phyloP scores from a whole-genome alignment of 2,888 invertebrate genomes.

The Idaea dimidiata region DNA sequence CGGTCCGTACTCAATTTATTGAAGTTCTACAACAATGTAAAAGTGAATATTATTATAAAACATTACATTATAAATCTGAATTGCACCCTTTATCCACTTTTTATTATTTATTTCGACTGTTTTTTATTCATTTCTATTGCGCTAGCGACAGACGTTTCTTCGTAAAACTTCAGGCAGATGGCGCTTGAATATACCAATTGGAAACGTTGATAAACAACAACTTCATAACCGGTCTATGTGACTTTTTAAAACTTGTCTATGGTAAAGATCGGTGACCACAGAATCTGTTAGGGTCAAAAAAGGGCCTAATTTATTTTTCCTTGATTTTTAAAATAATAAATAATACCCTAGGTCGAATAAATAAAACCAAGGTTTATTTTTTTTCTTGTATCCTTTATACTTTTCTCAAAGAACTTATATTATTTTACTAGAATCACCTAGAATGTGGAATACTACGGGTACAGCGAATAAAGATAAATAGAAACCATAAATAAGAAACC shows the following conservation, averaged over 20 bases:
- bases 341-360: too few relatives aligned
- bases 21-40: neutral
- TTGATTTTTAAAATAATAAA: too few relatives aligned
- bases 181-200: neutral
- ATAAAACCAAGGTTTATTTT: neutral
- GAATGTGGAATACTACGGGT: too few relatives aligned
- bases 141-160: neutral
- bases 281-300: neutral
- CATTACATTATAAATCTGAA: neutral
- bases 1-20: neutral
- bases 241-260: neutral
- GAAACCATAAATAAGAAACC: too few relatives aligned
- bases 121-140: neutral
- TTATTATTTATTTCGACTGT: neutral
- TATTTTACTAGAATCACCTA: too few relatives aligned
- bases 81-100: neutral
- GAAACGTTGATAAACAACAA: conserved; percentile 10
- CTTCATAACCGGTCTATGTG: neutral
- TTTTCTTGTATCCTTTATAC: too few relatives aligned
- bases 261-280: neutral
- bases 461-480: too few relatives aligned
- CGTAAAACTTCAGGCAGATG: neutral
- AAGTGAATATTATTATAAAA: neutral
- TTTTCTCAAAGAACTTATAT: too few relatives aligned
- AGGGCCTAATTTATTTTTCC: neutral